phyloP scores from a whole-genome alignment of 2,797 vertebrate species.

The Glyptemys insculpta region DNA sequence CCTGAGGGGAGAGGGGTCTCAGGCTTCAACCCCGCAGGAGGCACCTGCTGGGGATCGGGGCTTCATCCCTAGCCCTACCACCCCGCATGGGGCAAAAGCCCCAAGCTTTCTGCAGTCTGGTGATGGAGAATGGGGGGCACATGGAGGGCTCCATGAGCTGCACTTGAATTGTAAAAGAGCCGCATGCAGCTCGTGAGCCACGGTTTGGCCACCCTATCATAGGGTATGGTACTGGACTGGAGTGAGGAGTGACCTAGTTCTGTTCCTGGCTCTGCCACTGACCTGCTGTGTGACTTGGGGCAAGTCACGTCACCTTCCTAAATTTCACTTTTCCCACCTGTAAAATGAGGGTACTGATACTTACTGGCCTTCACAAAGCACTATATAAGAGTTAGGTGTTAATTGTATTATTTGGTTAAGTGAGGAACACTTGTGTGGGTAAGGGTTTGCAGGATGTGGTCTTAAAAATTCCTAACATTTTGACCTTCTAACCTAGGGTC shows the following conservation, averaged over 20 bases:
- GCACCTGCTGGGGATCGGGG: too few relatives aligned
- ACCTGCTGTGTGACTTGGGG: not conserved
- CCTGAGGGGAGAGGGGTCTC: too few relatives aligned
- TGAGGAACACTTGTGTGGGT: not conserved
- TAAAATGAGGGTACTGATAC: not conserved
- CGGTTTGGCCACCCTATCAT: not conserved
- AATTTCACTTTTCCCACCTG: not conserved
- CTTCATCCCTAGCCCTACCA: too few relatives aligned
- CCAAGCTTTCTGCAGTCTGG: too few relatives aligned
- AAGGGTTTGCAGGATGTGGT: not conserved
- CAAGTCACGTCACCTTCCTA: not conserved
- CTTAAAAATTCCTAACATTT: not conserved
- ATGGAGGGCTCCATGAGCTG: too few relatives aligned
- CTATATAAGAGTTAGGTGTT: not conserved
- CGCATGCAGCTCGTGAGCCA: too few relatives aligned
- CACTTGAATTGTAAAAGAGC: too few relatives aligned
- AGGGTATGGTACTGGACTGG: not conserved
- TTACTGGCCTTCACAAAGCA: not conserved
- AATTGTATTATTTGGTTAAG: not conserved
- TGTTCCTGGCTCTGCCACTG: not conserved
- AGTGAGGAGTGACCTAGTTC: not conserved
- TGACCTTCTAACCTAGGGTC: not conserved
- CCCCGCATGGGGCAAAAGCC: too few relatives aligned
- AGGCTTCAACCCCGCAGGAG: too few relatives aligned
- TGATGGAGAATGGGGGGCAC: too few relatives aligned